Percentiles rank a stretch among this genome's conserved stretches.
Evolutionary conservation across 2,888 invertebrate genomes (phyloP).

Genomic region (Diabrotica balteata): DNA sequence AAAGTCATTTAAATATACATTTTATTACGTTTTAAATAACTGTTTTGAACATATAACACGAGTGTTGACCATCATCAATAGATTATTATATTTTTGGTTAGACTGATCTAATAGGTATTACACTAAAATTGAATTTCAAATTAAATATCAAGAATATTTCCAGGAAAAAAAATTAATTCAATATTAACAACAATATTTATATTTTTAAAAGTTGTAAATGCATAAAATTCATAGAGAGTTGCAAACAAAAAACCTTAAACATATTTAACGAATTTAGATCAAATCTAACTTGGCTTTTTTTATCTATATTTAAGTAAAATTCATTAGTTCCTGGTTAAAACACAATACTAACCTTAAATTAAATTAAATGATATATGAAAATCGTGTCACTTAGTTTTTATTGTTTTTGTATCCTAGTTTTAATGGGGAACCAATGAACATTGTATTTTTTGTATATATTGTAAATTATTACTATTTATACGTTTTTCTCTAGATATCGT

Average conservation of each 20-base stretch:
- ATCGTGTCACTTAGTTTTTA: no score
- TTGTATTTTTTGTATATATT: slow-evolving; percentile 16
- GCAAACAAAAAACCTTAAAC: no score
- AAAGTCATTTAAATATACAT: neutral
- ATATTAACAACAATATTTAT: neutral
- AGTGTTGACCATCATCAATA: slow-evolving; percentile 9
- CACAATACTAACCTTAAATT: no score
- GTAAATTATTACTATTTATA: slow-evolving; percentile 17
- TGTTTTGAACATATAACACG: neutral
- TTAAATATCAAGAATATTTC: no score
- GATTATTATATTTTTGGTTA: slow-evolving; percentile 11
- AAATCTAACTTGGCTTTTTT: neutral
- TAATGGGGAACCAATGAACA: neutral
- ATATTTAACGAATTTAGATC: neutral
- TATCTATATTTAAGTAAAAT: slow-evolving; percentile 2
- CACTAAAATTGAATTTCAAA: neutral
- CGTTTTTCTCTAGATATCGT: neutral
- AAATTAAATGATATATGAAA: no score
- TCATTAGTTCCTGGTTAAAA: no score
- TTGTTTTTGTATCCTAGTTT: neutral
- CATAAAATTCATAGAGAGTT: neutral
- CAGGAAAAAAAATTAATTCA: neutral
- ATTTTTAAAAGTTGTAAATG: neutral
- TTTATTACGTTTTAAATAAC: no score
- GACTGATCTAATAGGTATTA: slow-evolving; percentile 20